Base-by-base conservation (phyloP, 2,113 vertebrate genomes). In the Takifugu flavidus region DNA sequence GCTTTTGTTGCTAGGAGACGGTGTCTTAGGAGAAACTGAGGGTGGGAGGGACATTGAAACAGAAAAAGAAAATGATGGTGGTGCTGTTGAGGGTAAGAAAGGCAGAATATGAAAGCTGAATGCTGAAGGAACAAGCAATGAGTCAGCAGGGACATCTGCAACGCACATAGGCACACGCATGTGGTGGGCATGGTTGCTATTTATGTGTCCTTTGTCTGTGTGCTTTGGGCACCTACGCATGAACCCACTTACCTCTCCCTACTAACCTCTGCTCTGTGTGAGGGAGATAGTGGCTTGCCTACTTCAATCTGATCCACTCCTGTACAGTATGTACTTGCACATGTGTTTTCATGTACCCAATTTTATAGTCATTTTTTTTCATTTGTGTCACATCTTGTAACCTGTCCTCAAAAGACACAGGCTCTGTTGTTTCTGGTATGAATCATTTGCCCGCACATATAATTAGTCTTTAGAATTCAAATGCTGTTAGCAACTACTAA, bases 1-100 rank as follows among this genome's bases (percentile, higher is more conserved):
- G 85, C 82, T 85, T 88, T 82, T 72, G 91, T 92, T 91, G 90
- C 91, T 91, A 91, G 79, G 91, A 85, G 84, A 91, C 84, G 25
- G 72, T 63, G 78, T 65, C 76, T 84, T 82, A 76, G 75, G 82
- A 80, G 71, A 78, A 72, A 68, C 73, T 25, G 74, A 66, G 70
- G 31, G 72, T 76, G 71, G 70, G 72, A 84, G 85, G 60, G 76
- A 79, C 70, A 15, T 53, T 59, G 65, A 70, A 67, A 74, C 68
- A 49, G 66, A 54, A 59, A 77, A 29, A 74, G 57, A 72, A 29
- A 74, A 68, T 47, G 62, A 75, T 72, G 78, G 84, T 66, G 58
- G 69, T 6, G 43, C 62, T 72, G 67, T 62, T 82, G 75, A 81
- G 78, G 62, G 62, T 77, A 74, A 75, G 82, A 80, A 80, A 82